These are phyloP conservation scores for Atlantisia rogersi DNA, from an alignment of 2,113 vertebrate genomes.

Conservation along the genomic window DNA sequence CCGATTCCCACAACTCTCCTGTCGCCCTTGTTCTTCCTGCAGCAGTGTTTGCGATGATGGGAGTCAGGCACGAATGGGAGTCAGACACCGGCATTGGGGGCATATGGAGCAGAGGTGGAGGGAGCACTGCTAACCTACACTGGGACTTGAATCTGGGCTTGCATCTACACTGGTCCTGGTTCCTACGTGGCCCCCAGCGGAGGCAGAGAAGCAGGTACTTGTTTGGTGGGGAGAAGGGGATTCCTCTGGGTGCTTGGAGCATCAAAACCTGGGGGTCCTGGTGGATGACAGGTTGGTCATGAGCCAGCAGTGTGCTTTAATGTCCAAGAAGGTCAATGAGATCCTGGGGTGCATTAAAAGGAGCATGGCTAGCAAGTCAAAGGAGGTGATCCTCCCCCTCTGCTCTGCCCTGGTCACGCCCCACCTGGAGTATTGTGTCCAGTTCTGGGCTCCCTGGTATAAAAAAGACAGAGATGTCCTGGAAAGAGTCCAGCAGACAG, in stretches of 20 bases:
- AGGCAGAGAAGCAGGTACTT: not conserved
- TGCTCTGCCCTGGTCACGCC: too few species aligned
- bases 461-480: too few species aligned
- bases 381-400: too few species aligned
- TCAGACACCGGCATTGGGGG: not conserved
- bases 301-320: too few species aligned
- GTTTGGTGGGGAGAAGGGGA: not conserved
- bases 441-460: too few species aligned
- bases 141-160: not conserved
- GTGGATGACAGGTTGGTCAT: too few species aligned
- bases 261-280: not conserved
- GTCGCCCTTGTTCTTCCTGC: not conserved
- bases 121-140: not conserved
- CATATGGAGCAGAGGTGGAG: not conserved
- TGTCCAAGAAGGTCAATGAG: too few species aligned
- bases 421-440: too few species aligned
- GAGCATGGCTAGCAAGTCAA: too few species aligned
- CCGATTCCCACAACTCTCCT: not conserved
- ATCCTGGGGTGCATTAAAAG: too few species aligned
- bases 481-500: too few species aligned
- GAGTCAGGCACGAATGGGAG: not conserved
- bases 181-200: fast-evolving
- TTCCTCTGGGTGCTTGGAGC: not conserved
- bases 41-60: not conserved
- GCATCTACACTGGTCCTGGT: not conserved